A percentile compares a stretch with the other conserved stretches of the same genome.
phyloP scores from a whole-genome alignment of 2,888 invertebrate genomes.

The Tinea pellionella region DNA sequence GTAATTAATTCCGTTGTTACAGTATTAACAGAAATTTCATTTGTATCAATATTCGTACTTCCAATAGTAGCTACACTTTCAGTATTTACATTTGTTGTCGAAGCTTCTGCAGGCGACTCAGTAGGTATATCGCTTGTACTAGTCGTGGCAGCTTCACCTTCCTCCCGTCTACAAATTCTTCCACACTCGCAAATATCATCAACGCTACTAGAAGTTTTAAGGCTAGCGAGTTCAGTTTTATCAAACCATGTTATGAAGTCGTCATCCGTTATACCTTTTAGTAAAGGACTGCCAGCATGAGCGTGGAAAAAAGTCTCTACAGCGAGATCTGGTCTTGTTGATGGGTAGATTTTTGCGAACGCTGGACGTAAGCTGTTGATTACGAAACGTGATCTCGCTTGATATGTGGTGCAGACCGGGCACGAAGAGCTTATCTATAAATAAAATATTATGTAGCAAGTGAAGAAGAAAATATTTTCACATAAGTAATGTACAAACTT shows the following conservation, averaged over 20 bases:
- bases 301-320: constrained; percentile 76
- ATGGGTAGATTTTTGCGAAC: constrained; percentile 73
- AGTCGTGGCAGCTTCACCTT: constrained; percentile 22
- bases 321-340: constrained; percentile 70
- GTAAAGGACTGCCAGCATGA: constrained; percentile 66
- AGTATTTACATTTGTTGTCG: constrained; percentile 17
- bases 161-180: constrained; percentile 55
- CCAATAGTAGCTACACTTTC: constrained; percentile 17
- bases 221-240: constrained; percentile 61
- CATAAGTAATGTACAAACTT: constrained; percentile 26
- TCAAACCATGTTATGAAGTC: constrained; percentile 77
- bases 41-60: constrained; percentile 16
- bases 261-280: constrained; percentile 73
- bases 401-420: constrained; percentile 73
- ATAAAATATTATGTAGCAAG: background rate
- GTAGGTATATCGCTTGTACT: background rate
- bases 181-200: constrained; percentile 68
- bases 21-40: constrained; percentile 16
- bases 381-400: constrained; percentile 69
- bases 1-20: constrained; percentile 15
- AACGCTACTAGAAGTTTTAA: constrained; percentile 51
- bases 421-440: constrained; percentile 67
- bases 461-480: background rate
- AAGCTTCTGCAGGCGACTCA: background rate
- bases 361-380: constrained; percentile 73